phyloP scores from a whole-genome alignment of 1,140 invertebrate genomes.

The Phocides pigmalion region DNA sequence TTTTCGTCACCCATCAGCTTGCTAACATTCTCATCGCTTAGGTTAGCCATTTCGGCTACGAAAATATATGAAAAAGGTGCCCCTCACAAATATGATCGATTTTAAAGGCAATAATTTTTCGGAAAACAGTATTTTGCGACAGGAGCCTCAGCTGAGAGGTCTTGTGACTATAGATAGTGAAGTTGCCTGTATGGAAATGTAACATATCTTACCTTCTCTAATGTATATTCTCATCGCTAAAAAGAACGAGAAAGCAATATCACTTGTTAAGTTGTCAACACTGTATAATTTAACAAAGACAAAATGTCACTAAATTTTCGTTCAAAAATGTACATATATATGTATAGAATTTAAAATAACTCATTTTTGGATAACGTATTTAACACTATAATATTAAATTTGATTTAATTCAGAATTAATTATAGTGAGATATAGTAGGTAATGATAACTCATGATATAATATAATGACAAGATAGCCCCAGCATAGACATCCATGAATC shows the following conservation, averaged over 20 bases:
- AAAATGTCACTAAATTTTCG: neutral
- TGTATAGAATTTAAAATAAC: too few relatives aligned
- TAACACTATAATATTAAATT: too few relatives aligned
- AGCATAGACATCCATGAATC: too few relatives aligned
- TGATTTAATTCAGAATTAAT: too few relatives aligned
- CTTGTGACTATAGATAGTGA: constrained; percentile 80
- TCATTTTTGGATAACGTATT: too few relatives aligned
- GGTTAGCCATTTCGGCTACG: constrained; percentile 84
- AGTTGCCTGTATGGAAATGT: constrained; percentile 50
- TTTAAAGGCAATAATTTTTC: constrained; percentile 57
- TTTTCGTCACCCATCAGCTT: constrained; percentile 92
- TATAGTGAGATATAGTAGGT: too few relatives aligned
- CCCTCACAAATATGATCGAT: constrained; percentile 51
- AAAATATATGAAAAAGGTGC: constrained; percentile 53
- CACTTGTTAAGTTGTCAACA: constrained; percentile 55
- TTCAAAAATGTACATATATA: neutral
- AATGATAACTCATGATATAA: too few relatives aligned
- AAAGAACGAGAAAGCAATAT: constrained; percentile 68
- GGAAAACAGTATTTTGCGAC: constrained; percentile 63
- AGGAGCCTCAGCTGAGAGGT: constrained; percentile 82
- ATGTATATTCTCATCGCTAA: constrained; percentile 65
- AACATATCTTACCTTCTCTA: constrained; percentile 72
- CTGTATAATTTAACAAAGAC: constrained; percentile 35
- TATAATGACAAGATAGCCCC: too few relatives aligned
- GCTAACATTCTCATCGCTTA: constrained; percentile 85